Evolutionary conservation across 2,797 vertebrate species (phyloP).

Genomic region (Sciaenops ocellatus): DNA sequence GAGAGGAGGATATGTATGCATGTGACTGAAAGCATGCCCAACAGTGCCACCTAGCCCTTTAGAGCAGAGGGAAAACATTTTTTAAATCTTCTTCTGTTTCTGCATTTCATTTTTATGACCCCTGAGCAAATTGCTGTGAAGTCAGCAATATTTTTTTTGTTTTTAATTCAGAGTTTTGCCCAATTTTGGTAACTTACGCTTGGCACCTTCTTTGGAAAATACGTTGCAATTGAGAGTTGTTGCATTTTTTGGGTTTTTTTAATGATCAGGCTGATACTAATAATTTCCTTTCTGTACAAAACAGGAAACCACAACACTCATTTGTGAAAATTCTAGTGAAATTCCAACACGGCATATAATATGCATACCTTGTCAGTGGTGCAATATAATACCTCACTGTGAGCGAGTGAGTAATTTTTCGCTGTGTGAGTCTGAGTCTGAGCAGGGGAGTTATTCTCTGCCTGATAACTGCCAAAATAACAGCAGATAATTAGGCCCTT

Average conservation of each 20-base stretch:
- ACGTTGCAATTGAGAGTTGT: constrained; percentile 45
- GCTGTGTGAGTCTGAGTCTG: constrained; percentile 83
- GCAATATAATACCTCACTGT: constrained; percentile 80
- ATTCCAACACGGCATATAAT: constrained; percentile 80
- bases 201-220: constrained; percentile 62
- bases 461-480: constrained; percentile 90
- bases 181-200: constrained; percentile 38
- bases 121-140: constrained; percentile 36
- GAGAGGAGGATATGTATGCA: constrained; percentile 73
- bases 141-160: constrained; percentile 31
- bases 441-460: constrained; percentile 84
- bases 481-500: constrained; percentile 89
- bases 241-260: constrained; percentile 31
- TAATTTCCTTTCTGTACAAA: constrained; percentile 61
- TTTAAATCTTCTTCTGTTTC: constrained; percentile 51
- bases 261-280: constrained; percentile 54
- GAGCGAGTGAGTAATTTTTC: constrained; percentile 85
- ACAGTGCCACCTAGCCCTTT: constrained; percentile 84
- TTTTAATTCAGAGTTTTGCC: constrained; percentile 46
- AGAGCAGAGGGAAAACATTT: constrained; percentile 50
- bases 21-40: constrained; percentile 80
- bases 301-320: constrained; percentile 57
- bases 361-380: constrained; percentile 82
- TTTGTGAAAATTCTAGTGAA: constrained; percentile 66
- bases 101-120: constrained; percentile 52